phyloP scores from a whole-genome alignment of 1,140 invertebrate species.

The Drosophila leontia region DNA sequence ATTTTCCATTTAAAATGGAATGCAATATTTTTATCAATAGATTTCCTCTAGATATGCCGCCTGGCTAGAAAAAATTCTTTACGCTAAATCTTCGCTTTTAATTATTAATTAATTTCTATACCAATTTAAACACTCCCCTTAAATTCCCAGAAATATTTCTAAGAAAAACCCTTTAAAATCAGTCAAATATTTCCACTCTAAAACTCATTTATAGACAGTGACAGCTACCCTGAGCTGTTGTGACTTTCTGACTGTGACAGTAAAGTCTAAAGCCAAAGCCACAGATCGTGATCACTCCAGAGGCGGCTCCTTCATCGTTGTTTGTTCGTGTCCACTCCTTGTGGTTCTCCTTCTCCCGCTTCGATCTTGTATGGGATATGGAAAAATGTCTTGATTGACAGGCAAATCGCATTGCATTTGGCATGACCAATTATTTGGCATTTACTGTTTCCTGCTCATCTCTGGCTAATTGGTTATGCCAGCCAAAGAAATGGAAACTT shows the following conservation, averaged over 20 bases:
- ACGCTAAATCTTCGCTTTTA: not conserved
- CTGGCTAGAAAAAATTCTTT: not conserved
- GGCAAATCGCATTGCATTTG: slow-evolving; percentile 46
- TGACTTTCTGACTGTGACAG: slow-evolving; percentile 6
- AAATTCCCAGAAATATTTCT: not conserved
- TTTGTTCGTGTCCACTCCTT: not conserved
- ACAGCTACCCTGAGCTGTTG: not conserved
- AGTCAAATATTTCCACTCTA: not conserved
- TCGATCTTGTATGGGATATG: slow-evolving; percentile 19
- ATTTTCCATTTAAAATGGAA: too few species aligned
- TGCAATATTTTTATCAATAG: not conserved
- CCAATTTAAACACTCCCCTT: too few species aligned
- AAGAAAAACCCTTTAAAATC: slow-evolving; percentile 6
- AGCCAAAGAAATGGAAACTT: slow-evolving; percentile 32
- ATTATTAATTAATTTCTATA: not conserved
- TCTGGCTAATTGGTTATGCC: slow-evolving; percentile 41
- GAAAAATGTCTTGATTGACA: slow-evolving; percentile 42
- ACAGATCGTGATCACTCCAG: slow-evolving; percentile 31
- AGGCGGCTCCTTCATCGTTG: not conserved
- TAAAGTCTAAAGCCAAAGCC: not conserved
- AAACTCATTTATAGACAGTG: slow-evolving; percentile 9
- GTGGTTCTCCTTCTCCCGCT: not conserved
- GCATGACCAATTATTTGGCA: slow-evolving; percentile 60
- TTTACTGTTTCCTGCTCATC: slow-evolving; percentile 50
- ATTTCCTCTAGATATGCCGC: not conserved